Conservation (phyloP, 2,888 invertebrate species). For the Stenoptilia bipunctidactyla region DNA sequence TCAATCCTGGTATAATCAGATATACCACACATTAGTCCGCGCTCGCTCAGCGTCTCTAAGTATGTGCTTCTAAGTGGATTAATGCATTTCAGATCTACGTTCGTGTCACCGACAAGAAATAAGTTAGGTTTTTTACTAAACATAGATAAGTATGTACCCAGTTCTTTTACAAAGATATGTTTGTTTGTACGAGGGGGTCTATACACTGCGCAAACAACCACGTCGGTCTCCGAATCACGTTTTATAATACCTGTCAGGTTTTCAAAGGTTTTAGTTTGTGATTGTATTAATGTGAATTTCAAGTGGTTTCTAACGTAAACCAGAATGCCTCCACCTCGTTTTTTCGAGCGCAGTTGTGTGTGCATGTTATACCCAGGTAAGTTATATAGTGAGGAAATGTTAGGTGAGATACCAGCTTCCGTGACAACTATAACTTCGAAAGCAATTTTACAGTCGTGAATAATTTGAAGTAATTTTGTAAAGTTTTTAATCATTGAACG, state of each 20-base stretch:
- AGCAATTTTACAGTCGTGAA: too few relatives aligned
- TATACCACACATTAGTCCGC: conserved; percentile 12
- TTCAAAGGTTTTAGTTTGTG: conserved; percentile 1
- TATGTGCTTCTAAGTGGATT: conserved; percentile 5
- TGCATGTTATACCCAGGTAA: conserved; percentile 7
- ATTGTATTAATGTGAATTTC: conserved; percentile 1
- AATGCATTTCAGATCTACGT: conserved; percentile 7
- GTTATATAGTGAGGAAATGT: conserved; percentile 5
- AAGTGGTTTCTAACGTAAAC: conserved; percentile 6
- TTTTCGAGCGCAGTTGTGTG: conserved; percentile 5
- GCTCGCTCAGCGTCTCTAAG: conserved; percentile 5
- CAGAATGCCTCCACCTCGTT: conserved; percentile 7
- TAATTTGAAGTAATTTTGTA: too few relatives aligned
- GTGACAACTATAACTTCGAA: conserved; percentile 14
- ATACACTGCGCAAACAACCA: conserved; percentile 11
- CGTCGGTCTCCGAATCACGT: neutral
- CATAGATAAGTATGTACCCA: neutral
- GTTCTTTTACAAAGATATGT: conserved; percentile 8
- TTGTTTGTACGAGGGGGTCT: conserved; percentile 11
- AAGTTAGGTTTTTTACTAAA: conserved; percentile 2
- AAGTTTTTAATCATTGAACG: conserved; percentile 14
- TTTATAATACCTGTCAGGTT: conserved; percentile 3
- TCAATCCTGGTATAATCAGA: conserved; percentile 14
- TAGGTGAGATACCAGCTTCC: conserved; percentile 12
- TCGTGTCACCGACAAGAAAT: conserved; percentile 8